phyloP scores from a whole-genome alignment of 2,888 invertebrate species.

The Cosmorhoe ocellata region DNA sequence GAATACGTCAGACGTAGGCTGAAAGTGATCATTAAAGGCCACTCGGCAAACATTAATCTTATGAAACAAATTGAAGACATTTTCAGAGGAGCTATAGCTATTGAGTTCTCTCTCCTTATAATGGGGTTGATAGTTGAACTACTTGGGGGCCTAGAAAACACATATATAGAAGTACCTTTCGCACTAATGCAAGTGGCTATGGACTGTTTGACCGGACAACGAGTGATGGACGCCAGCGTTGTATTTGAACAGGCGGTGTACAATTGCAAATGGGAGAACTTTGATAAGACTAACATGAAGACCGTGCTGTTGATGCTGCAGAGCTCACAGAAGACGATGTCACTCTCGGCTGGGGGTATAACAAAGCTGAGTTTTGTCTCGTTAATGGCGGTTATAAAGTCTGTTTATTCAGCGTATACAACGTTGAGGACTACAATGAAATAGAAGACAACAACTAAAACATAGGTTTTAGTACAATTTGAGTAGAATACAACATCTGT shows the following conservation, averaged over 20 bases:
- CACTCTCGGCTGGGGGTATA: conserved; percentile 59
- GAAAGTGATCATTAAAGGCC: conserved; percentile 37
- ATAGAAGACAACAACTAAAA: not conserved
- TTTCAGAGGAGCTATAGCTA: conserved; percentile 44
- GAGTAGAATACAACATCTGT: no score
- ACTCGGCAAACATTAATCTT: conserved; percentile 38
- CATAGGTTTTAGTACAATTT: no score
- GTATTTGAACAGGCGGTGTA: conserved; percentile 56
- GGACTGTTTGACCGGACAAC: conserved; percentile 60
- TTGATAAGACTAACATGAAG: conserved; percentile 53
- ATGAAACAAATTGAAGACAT: conserved; percentile 40
- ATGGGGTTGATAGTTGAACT: conserved; percentile 44
- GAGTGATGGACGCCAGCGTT: conserved; percentile 53
- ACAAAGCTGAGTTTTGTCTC: conserved; percentile 48
- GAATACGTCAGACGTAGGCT: conserved; percentile 34
- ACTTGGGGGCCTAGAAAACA: conserved; percentile 52
- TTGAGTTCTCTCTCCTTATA: conserved; percentile 45
- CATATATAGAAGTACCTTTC: conserved; percentile 49
- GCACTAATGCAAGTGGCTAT: conserved; percentile 48
- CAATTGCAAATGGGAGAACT: conserved; percentile 62
- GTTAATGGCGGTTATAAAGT: conserved; percentile 52
- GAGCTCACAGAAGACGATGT: conserved; percentile 55
- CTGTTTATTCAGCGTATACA: conserved; percentile 45
- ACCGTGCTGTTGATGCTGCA: conserved; percentile 54
- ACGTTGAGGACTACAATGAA: conserved; percentile 7